phyloP scores from a whole-genome alignment of 2,888 invertebrate species.

The Lomographa bimaculata region DNA sequence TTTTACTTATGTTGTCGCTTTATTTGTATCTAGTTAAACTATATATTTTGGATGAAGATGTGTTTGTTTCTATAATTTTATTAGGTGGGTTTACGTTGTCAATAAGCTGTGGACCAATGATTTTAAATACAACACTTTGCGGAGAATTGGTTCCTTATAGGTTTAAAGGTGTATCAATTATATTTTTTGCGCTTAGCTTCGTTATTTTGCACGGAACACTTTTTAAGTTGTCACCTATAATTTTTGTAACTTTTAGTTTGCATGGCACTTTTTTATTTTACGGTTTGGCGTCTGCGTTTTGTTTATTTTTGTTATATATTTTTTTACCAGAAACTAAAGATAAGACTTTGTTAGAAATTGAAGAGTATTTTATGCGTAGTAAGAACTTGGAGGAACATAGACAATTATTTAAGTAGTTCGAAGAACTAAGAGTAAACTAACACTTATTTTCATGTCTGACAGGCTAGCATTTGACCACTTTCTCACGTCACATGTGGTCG shows the following conservation, averaged over 20 bases:
- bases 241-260: neutral
- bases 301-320: slow-evolving; percentile 5
- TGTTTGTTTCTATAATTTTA: neutral
- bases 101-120: slow-evolving; percentile 1
- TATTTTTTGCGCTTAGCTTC: neutral
- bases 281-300: neutral
- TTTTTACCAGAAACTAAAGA: slow-evolving; percentile 17
- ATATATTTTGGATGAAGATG: neutral
- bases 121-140: neutral
- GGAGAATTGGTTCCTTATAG: neutral
- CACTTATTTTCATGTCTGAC: too few species aligned
- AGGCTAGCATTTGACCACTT: too few species aligned
- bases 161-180: neutral
- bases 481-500: too few species aligned
- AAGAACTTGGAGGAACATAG: neutral
- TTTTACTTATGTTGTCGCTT: neutral
- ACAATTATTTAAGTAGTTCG: neutral
- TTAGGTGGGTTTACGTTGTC: neutral
- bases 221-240: neutral
- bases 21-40: slow-evolving; percentile 1
- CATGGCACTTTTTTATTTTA: slow-evolving; percentile 2
- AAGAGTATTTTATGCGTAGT: slow-evolving; percentile 3
- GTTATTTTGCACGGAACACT: neutral
- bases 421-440: too few species aligned
- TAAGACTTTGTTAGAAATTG: slow-evolving; percentile 9